Conservation (phyloP, 2,113 vertebrate genomes). For the Ctenodactylus gundi region DNA sequence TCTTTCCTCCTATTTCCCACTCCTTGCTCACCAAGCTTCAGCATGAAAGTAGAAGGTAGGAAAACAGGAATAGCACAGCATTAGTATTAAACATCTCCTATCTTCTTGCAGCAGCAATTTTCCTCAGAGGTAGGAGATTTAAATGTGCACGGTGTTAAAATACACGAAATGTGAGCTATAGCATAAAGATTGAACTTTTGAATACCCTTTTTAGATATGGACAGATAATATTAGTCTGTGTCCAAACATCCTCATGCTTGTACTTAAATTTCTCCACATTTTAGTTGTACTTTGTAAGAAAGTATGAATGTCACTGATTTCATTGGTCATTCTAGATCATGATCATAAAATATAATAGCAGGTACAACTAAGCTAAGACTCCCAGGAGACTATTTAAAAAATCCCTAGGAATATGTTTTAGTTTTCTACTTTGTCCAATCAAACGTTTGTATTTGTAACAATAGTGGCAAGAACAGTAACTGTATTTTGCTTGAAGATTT, state of each 20-base stretch:
- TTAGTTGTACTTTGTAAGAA: neutral
- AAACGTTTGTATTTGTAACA: neutral
- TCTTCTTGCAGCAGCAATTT: neutral
- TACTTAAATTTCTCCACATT: neutral
- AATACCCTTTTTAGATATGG: neutral
- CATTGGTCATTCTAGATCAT: neutral
- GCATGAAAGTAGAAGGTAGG: neutral
- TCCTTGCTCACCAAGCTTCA: neutral
- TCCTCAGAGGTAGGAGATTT: neutral
- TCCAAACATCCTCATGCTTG: neutral
- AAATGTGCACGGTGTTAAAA: neutral
- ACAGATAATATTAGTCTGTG: neutral
- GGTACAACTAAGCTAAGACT: neutral
- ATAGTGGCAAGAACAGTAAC: neutral
- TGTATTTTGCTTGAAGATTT: neutral
- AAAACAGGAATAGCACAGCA: neutral
- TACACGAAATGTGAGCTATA: neutral
- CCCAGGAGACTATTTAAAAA: neutral
- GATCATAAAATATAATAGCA: neutral
- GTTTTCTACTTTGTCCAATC: neutral
- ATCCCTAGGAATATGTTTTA: neutral
- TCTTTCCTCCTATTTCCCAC: neutral
- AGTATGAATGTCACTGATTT: neutral
- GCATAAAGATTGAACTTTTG: neutral
- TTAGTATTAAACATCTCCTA: neutral